These are phyloP conservation scores for Phalanger gymnotis DNA, from an alignment of 2,797 vertebrate species.

Conservation along the genomic window DNA sequence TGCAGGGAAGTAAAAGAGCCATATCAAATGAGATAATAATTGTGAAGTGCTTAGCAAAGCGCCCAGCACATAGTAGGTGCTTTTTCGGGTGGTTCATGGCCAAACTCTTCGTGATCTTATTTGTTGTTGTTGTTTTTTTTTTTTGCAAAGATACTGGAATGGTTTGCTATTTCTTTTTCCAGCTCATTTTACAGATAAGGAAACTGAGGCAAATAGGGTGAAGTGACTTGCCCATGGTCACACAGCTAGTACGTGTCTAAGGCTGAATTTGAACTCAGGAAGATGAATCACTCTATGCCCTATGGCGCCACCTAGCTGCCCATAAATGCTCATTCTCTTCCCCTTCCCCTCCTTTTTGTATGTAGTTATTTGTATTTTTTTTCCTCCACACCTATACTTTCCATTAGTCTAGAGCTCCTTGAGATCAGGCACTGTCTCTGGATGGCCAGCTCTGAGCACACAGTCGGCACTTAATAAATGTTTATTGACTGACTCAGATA, in stretches of 20 bases:
- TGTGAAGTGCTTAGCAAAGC: not conserved
- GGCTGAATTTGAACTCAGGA: not conserved
- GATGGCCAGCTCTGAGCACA: not conserved
- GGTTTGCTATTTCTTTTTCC: not conserved
- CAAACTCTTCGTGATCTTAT: not conserved
- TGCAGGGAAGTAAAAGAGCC: not conserved
- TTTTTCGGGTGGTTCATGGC: not conserved
- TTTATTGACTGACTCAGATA: not conserved
- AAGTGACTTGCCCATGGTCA: not conserved
- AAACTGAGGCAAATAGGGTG: not conserved
- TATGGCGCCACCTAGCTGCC: not conserved
- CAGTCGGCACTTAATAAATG: not conserved
- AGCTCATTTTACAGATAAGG: not conserved
- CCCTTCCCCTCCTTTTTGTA: not conserved
- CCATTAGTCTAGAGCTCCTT: not conserved
- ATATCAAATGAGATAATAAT: not conserved
- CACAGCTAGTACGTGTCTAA: not conserved
- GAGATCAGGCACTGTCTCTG: not conserved
- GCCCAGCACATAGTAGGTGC: not conserved
- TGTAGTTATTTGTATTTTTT: not conserved
- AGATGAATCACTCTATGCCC: not conserved
- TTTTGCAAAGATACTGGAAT: not conserved
- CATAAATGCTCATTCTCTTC: not conserved
- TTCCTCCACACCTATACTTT: rapidly evolving
- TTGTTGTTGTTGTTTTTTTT: no score